Conservation (phyloP, 1,140 invertebrate species). For the Drosophila athabasca region DNA sequence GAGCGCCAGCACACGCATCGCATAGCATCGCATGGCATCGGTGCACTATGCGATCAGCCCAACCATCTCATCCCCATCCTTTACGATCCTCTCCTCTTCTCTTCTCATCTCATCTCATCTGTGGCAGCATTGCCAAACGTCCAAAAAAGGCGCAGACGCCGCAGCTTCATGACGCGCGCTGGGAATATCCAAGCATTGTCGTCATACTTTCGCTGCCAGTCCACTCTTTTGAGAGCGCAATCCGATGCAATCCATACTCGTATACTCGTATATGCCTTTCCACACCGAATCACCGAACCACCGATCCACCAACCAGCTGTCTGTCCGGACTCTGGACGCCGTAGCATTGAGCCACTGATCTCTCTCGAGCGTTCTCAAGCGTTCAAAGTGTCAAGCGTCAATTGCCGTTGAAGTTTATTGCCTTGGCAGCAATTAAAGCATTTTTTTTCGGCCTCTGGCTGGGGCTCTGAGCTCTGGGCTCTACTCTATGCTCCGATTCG, state of each 20-base stretch:
- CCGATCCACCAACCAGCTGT: constrained; percentile 13
- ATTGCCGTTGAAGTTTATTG: constrained; percentile 80
- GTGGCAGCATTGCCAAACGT: constrained; percentile 36
- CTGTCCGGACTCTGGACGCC: constrained; percentile 2
- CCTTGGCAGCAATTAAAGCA: constrained; percentile 78
- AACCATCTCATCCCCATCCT: constrained; percentile 5
- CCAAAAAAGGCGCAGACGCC: constrained; percentile 76
- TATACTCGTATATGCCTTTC: constrained; percentile 11
- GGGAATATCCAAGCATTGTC: constrained; percentile 65
- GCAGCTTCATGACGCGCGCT: constrained; percentile 77
- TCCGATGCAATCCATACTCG: constrained; percentile 7
- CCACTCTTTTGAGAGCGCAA: constrained; percentile 1
- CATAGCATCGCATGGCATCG: background rate
- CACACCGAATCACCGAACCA: background rate
- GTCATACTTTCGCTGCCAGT: constrained; percentile 69
- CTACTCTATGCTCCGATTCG: constrained; percentile 6
- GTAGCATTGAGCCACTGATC: background rate
- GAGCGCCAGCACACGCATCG: constrained; percentile 41
- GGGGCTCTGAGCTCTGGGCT: constrained; percentile 6
- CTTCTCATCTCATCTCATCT: constrained; percentile 3
- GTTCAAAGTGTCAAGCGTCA: constrained; percentile 74
- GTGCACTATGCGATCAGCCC: constrained; percentile 61
- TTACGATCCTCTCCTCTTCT: constrained; percentile 36
- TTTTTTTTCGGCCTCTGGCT: constrained; percentile 28
- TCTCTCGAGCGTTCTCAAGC: constrained; percentile 35